A percentile compares a stretch with the other conserved stretches of the same genome.
These are phyloP conservation scores for Anastatus disparis DNA, from an alignment of 1,140 invertebrate genomes.

Conservation along the genomic window DNA sequence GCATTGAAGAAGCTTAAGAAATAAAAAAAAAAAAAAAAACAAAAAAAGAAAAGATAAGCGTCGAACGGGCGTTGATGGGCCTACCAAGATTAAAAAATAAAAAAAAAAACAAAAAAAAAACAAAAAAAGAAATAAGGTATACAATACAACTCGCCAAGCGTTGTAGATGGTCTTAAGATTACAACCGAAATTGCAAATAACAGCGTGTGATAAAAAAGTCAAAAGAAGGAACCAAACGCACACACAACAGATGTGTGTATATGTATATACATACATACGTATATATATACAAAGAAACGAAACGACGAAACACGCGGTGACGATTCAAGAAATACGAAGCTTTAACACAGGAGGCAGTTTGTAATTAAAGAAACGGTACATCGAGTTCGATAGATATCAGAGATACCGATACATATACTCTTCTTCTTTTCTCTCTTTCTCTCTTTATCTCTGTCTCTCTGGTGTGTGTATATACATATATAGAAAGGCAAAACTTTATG, in stretches of 20 bases:
- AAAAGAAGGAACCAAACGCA: no score
- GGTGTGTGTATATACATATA: no score
- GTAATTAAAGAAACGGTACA: constrained; percentile 55
- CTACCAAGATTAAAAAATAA: neutral
- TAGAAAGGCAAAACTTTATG: no score
- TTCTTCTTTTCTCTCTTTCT: no score
- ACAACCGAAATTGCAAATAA: constrained; percentile 35
- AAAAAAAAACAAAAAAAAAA: neutral
- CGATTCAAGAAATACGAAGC: constrained; percentile 17
- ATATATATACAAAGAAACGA: neutral
- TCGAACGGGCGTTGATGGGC: constrained; percentile 35
- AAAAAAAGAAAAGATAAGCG: constrained; percentile 18
- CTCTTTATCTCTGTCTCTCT: no score
- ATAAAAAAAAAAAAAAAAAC: neutral
- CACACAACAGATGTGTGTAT: neutral
- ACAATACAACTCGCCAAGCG: constrained; percentile 3
- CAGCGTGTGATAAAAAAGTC: constrained; percentile 22
- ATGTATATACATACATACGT: no score
- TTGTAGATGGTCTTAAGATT: constrained; percentile 25
- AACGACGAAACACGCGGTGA: constrained; percentile 8
- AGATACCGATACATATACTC: constrained; percentile 43
- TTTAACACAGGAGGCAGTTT: constrained; percentile 41
- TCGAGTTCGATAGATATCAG: constrained; percentile 41
- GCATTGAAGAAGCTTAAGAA: constrained; percentile 12
- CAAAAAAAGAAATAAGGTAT: constrained; percentile 4